Base-by-base conservation (phyloP, 2,888 invertebrate genomes). In the Noctuana brunneofusca region DNA sequence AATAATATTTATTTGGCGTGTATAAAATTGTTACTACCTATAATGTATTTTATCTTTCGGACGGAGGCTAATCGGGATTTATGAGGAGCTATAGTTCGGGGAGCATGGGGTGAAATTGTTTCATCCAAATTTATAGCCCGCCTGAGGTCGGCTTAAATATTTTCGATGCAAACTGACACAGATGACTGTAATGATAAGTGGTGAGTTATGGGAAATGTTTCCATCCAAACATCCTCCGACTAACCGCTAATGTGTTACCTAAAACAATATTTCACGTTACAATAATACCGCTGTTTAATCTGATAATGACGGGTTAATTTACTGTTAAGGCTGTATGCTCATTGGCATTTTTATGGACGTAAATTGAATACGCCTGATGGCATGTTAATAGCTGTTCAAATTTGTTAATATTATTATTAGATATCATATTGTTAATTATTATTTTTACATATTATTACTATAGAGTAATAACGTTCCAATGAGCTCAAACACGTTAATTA, bases 71-170 rank as follows among this genome's bases (percentile, higher is more conserved):
- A 85, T 86, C 84, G 78, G 77, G 81, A 86, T 87, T 87, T 87
- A 87, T 81, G 81, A 78, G 79, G 59, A 69, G 86, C 78, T 81
- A 84, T 86, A 86, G 86, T 86, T 87, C 80, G 76, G 81, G 80
- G 75, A 77, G 79, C 80, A 82, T 80, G 80, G 76, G 80, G 80
- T 81, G 83, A 84, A 87, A 87, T 88, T 86, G 87, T 87, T 87
- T 86, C 80, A 87, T 86, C 83, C 80, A 75, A 85, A 89, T 87
- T 86, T 87, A 88, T 86, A 71, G 74, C 81, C 79, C 82, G 71
- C 84, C 76, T 73, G 80, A 80, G 84, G 78, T 70, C 74, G 72
- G 81, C 79, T 84, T 83, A 79, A 81, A 84, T 78, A 81, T 82
- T 81, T 81, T 78, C 75, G 73, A 71, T 72, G 76, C 67, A 66